phyloP scores from a whole-genome alignment of 1,140 invertebrate genomes.

The Panulirus ornatus region DNA sequence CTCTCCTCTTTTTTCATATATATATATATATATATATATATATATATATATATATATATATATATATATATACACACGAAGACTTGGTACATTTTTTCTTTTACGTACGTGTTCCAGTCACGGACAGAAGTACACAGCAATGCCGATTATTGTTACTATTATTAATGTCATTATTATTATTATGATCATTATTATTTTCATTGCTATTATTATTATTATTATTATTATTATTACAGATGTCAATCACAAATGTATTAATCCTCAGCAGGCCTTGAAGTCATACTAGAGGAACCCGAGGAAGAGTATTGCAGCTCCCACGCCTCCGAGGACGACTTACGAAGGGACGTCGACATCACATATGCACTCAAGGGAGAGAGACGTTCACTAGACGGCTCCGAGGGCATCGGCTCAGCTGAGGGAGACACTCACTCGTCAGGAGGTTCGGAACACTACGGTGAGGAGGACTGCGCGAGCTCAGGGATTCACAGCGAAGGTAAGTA shows the following conservation, averaged over 20 bases:
- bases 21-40: neutral
- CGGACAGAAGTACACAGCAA: neutral
- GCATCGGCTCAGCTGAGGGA: slow-evolving; percentile 73
- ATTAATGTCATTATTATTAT: too few relatives aligned
- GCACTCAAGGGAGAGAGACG: slow-evolving; percentile 70
- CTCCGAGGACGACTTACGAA: slow-evolving; percentile 65
- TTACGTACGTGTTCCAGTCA: neutral
- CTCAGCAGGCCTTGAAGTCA: slow-evolving; percentile 72
- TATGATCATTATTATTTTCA: too few relatives aligned
- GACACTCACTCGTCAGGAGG: slow-evolving; percentile 67
- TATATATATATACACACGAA: neutral
- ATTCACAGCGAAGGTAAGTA: slow-evolving; percentile 74
- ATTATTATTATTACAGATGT: neutral
- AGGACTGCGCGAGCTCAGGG: slow-evolving; percentile 74
- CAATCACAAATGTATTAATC: neutral
- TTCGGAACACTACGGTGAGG: slow-evolving; percentile 72
- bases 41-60: slow-evolving; percentile 25
- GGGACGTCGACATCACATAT: slow-evolving; percentile 68
- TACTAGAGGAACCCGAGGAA: slow-evolving; percentile 74
- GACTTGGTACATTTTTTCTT: neutral
- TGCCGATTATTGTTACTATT: neutral
- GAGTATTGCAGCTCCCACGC: slow-evolving; percentile 72
- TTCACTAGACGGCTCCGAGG: slow-evolving; percentile 74
- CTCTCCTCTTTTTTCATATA: neutral
- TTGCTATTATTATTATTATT: neutral